Evolutionary conservation across 2,113 vertebrate species (phyloP).

Genomic region (Aleadryas rufinucha): DNA sequence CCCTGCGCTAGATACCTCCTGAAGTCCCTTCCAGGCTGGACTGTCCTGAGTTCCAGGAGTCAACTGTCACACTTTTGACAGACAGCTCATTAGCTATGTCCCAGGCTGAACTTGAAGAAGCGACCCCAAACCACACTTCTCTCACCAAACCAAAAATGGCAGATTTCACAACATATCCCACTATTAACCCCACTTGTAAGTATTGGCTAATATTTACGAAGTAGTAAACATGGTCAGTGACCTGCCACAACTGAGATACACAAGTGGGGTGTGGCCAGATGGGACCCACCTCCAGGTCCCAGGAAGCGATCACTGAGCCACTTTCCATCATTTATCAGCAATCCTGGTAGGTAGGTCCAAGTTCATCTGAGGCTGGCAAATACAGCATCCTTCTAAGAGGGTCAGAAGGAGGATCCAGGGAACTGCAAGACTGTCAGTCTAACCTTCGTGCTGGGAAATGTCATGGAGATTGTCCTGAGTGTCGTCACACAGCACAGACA

Average conservation of each 20-base stretch:
- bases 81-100: background rate
- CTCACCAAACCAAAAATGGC: background rate
- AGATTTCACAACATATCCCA: background rate
- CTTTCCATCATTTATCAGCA: background rate
- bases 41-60: background rate
- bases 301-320: background rate
- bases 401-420: background rate
- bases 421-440: background rate
- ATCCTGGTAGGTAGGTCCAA: background rate
- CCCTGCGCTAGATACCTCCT: background rate
- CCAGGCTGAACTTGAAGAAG: background rate
- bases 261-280: too few species aligned
- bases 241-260: background rate
- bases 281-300: background rate
- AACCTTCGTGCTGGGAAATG: background rate
- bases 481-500: accelerated
- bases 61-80: background rate
- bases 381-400: background rate
- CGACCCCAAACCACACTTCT: background rate
- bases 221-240: background rate
- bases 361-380: background rate
- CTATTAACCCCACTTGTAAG: background rate
- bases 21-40: background rate
- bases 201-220: background rate
- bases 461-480: background rate